phyloP scores from a whole-genome alignment of 2,113 vertebrate genomes.

The Dromaius novaehollandiae region DNA sequence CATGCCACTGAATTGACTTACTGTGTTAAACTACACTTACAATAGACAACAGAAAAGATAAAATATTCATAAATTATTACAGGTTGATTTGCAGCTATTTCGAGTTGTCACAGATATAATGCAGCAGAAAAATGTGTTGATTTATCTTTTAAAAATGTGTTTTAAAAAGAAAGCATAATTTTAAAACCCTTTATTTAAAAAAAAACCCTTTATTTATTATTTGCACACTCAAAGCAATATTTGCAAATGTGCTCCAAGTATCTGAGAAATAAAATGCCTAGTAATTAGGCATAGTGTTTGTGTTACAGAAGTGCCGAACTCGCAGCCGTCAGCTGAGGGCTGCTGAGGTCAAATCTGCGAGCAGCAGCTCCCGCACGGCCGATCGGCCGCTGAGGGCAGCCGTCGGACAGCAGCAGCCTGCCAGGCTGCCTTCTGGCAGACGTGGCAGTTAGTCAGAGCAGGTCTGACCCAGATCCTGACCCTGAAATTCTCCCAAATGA shows the following conservation, averaged over 20 bases:
- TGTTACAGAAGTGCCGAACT: background rate
- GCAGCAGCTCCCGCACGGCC: background rate
- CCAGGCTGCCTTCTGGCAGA: fast-evolving
- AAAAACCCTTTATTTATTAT: background rate
- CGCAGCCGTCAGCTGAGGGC: background rate
- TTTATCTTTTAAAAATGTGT: constrained; percentile 2
- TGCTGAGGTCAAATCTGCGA: background rate
- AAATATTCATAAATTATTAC: background rate
- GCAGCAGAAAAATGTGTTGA: constrained; percentile 7
- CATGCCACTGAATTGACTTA: background rate
- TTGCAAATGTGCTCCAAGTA: background rate
- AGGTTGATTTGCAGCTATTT: constrained; percentile 29
- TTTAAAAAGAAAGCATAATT: background rate
- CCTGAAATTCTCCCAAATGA: background rate
- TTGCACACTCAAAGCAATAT: background rate
- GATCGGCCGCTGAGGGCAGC: background rate
- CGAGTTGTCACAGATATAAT: background rate
- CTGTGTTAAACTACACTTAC: background rate
- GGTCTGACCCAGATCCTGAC: background rate
- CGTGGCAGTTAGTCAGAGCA: background rate
- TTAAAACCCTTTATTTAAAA: background rate
- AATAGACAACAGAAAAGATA: background rate
- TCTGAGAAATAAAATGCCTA: background rate
- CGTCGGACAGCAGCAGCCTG: too few species aligned
- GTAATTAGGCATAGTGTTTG: background rate